These are phyloP conservation scores for Bostrychus sinensis DNA, from an alignment of 2,113 vertebrate species.

Conservation along the genomic window DNA sequence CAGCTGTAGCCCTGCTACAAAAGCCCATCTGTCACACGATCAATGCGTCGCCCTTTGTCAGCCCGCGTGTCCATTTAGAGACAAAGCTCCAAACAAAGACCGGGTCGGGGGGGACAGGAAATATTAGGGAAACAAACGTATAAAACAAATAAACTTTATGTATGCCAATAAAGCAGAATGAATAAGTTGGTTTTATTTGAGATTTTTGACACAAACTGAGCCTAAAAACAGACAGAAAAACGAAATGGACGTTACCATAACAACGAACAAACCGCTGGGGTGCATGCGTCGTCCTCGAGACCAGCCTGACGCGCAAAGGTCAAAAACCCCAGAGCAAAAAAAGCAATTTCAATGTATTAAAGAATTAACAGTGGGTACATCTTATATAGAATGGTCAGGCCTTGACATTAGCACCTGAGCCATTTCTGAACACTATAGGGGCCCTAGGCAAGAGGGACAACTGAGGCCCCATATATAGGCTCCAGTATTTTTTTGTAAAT, in stretches of 20 bases:
- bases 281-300: constrained; percentile 52
- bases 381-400: too few species aligned
- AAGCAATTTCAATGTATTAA: constrained; percentile 1
- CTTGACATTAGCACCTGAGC: too few species aligned
- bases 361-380: too few species aligned
- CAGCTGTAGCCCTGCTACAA: constrained; percentile 61
- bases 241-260: constrained; percentile 7
- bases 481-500: too few species aligned
- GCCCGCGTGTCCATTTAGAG: constrained; percentile 4
- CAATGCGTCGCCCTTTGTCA: constrained; percentile 34
- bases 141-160: constrained; percentile 10
- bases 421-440: too few species aligned
- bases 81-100: constrained; percentile 45
- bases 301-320: constrained; percentile 33
- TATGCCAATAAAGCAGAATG: neutral
- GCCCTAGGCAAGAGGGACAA: too few species aligned
- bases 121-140: neutral
- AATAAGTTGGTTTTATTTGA: neutral
- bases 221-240: constrained; percentile 13
- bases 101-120: neutral
- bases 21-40: constrained; percentile 72
- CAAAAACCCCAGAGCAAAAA: constrained; percentile 49
- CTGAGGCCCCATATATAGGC: too few species aligned
- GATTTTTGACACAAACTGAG: constrained; percentile 19
- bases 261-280: neutral